Evolutionary conservation across 2,888 invertebrate species (phyloP), one percentile per base, ranked within the genome.

Genomic region (Parnassius apollo): DNA sequence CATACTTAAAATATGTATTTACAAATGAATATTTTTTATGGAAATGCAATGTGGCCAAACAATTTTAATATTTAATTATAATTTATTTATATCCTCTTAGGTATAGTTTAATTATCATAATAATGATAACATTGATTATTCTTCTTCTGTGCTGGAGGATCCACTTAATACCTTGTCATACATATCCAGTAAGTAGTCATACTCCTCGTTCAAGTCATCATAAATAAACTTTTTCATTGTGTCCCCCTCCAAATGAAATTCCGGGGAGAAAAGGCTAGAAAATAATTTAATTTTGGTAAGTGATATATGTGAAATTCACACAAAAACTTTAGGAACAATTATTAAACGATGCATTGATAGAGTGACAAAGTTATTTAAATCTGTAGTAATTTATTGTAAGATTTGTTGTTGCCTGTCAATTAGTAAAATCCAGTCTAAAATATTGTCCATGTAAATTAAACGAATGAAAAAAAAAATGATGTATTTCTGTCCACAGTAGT

Each of bases 111-210:
- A 48, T 9, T 49, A 42, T 12, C 18, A 9, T 2, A 18, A 4
- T 59, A 45, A 46, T 12, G n/a, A 53, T 45, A 8, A n/a, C 42
- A n/a, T 49, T 2, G 18, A 56, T 11, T 56, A n/a, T 35, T 2
- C 46, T 8, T 57, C 54, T 50, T 62, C 62, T 55, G 62, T 35
- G 42, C 62, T 62, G 4, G 13, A 18, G 2, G 54, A 58, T 2
- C 62, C 65, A 3, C 65, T 65, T 45, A 71, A 0, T 42, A 85
- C 52, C 42, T 68, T 77, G 70, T 83, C 86, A 69, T 88, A 88
- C 44, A 88, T 59, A 2, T 75, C 75, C 0, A 79, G 77, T 11
- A 86, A 57, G 64, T 83, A 86, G 66, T 86, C 86, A 59, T 80
- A 81, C 0, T 69, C 59, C 0, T 70, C 66, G 0, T 54, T 46